Percentiles rank a stretch among this genome's conserved stretches.
Evolutionary conservation across 2,888 invertebrate genomes (phyloP).

Genomic region (Melanostoma mellinum): DNA sequence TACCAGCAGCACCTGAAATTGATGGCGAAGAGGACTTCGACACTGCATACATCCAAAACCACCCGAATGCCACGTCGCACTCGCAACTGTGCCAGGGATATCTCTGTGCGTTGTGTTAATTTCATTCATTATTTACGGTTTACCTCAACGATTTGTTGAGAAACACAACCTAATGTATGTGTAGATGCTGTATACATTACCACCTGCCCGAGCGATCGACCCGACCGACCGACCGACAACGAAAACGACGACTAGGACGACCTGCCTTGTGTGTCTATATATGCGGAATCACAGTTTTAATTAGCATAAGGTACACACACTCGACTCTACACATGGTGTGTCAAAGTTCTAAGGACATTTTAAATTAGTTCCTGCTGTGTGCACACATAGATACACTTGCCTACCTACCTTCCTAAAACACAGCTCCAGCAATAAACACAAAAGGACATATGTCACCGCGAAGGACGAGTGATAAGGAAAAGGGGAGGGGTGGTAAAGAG

Average conservation of each 20-base stretch:
- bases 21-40: slow-evolving; percentile 68
- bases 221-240: not conserved
- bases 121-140: slow-evolving; percentile 80
- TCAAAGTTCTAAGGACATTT: slow-evolving; percentile 73
- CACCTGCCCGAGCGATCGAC: slow-evolving; percentile 30
- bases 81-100: slow-evolving; percentile 64
- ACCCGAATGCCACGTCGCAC: slow-evolving; percentile 22
- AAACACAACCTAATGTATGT: slow-evolving; percentile 50
- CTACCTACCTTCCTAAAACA: not conserved
- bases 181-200: slow-evolving; percentile 18
- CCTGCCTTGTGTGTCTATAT: slow-evolving; percentile 31
- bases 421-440: slow-evolving; percentile 42
- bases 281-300: slow-evolving; percentile 68
- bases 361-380: slow-evolving; percentile 68
- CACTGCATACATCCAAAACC: slow-evolving; percentile 37
- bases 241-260: not conserved
- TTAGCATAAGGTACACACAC: slow-evolving; percentile 71
- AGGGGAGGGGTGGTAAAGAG: too few species aligned
- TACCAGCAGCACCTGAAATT: slow-evolving; percentile 35
- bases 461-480: not conserved
- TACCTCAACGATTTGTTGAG: slow-evolving; percentile 76
- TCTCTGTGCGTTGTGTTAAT: slow-evolving; percentile 76
- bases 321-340: slow-evolving; percentile 40
- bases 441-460: slow-evolving; percentile 62
- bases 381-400: slow-evolving; percentile 36